Percentiles rank a stretch among this genome's conserved stretches.
phyloP scores from a whole-genome alignment of 1,140 invertebrate genomes.

The Uloborus diversus region DNA sequence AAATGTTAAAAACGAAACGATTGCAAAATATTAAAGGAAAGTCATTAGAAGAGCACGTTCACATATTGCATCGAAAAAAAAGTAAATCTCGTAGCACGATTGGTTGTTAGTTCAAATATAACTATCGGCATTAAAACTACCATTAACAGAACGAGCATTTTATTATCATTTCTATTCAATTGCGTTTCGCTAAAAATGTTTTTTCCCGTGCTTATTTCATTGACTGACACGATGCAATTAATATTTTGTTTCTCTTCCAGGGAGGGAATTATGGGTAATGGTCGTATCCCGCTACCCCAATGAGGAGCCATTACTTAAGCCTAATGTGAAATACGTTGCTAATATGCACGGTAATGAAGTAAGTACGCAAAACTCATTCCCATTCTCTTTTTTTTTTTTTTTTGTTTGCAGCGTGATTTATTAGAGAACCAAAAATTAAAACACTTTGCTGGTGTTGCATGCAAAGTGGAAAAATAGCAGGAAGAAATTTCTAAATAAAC shows the following conservation, averaged over 20 bases:
- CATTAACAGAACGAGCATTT: not conserved
- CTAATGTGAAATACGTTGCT: slow-evolving; percentile 90
- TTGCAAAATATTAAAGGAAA: too few relatives aligned
- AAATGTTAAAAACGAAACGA: too few relatives aligned
- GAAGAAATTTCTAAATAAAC: too few relatives aligned
- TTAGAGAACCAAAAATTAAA: too few relatives aligned
- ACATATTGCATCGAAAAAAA: too few relatives aligned
- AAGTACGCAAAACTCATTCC: slow-evolving; percentile 11
- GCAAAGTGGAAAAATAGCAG: too few relatives aligned
- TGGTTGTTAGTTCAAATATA: too few relatives aligned
- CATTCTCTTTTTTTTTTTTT: slow-evolving; percentile 66
- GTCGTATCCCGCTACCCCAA: slow-evolving; percentile 80
- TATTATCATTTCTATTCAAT: not conserved
- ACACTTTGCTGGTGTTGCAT: too few relatives aligned
- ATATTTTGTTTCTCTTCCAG: slow-evolving; percentile 21
- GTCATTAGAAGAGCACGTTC: too few relatives aligned
- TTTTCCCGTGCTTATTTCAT: not conserved
- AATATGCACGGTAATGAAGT: slow-evolving; percentile 79
- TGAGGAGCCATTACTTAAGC: slow-evolving; percentile 63
- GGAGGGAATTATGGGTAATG: slow-evolving; percentile 93
- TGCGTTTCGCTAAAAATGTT: not conserved
- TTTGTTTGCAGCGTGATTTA: not conserved
- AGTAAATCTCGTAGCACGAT: too few relatives aligned
- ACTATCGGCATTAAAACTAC: not conserved
- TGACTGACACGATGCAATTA: not conserved